These are phyloP conservation scores for Formica selysi DNA, from an alignment of 1,140 invertebrate genomes.

Conservation along the genomic window DNA sequence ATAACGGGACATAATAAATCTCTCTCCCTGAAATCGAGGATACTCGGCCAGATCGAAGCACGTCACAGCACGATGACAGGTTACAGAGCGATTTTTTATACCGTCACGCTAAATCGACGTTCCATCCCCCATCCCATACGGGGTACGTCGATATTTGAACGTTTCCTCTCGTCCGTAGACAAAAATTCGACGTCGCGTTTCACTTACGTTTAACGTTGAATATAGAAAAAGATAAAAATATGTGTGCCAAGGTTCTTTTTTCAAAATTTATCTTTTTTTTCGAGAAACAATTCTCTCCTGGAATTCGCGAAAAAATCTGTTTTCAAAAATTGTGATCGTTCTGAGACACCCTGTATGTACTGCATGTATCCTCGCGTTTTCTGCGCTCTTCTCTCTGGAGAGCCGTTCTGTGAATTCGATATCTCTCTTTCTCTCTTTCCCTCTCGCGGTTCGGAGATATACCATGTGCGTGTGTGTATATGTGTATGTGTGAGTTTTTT, in stretches of 20 bases:
- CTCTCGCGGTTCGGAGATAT: constrained; percentile 30
- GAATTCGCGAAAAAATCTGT: not conserved
- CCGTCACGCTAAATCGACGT: constrained; percentile 49
- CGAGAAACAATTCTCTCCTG: not conserved
- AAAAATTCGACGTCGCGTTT: not conserved
- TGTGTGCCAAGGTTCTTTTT: not conserved
- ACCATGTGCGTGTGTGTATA: not conserved
- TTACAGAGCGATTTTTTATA: constrained; percentile 62
- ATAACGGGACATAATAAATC: constrained; percentile 56
- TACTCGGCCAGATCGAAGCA: constrained; percentile 29
- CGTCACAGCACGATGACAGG: constrained; percentile 56
- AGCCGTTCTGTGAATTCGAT: constrained; percentile 67
- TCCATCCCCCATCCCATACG: not conserved
- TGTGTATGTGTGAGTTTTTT: constrained; percentile 38
- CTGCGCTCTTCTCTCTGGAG: constrained; percentile 55
- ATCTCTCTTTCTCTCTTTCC: constrained; percentile 39
- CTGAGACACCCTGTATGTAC: constrained; percentile 31
- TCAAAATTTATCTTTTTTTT: not conserved
- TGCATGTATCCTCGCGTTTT: constrained; percentile 27
- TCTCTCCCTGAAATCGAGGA: constrained; percentile 46
- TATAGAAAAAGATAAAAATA: not conserved
- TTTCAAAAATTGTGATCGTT: not conserved
- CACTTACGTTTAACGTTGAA: not conserved
- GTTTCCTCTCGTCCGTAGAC: not conserved
- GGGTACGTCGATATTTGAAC: not conserved